Evolutionary conservation across 1,140 invertebrate species (phyloP).

Genomic region (Solenopsis invicta): DNA sequence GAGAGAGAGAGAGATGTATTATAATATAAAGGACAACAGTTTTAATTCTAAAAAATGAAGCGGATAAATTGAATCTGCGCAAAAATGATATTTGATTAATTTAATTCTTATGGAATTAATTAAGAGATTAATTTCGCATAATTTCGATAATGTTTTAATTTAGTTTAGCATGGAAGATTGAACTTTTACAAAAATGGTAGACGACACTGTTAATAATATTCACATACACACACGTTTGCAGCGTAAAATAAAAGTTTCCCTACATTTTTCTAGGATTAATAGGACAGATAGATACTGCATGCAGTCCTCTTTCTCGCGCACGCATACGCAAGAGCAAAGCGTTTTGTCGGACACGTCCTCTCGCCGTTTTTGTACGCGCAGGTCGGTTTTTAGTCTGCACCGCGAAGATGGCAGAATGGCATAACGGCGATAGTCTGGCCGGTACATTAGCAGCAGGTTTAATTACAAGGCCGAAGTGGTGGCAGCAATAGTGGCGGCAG

Average conservation of each 20-base stretch:
- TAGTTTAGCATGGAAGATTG: not conserved
- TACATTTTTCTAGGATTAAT: constrained; percentile 40
- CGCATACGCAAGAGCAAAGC: not conserved
- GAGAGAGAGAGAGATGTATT: not conserved
- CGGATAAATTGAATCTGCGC: constrained; percentile 4
- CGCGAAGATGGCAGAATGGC: constrained; percentile 57
- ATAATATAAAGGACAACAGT: not conserved
- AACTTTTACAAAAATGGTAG: not conserved
- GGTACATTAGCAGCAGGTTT: constrained; percentile 80
- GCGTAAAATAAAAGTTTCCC: not conserved
- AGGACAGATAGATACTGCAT: not conserved
- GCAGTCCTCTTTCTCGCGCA: not conserved
- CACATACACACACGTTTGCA: not conserved
- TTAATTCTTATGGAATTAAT: not conserved
- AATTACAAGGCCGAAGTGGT: constrained; percentile 78
- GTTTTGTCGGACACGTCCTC: constrained; percentile 42
- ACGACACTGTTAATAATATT: not conserved
- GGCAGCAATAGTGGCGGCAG: constrained; percentile 71
- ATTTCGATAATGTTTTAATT: not conserved
- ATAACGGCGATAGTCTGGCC: constrained; percentile 77
- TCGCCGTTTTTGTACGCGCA: constrained; percentile 41
- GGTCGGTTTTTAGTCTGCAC: constrained; percentile 46
- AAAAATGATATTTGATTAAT: not conserved
- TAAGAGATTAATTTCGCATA: not conserved
- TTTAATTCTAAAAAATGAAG: constrained; percentile 1